These are phyloP conservation scores for Rhodophaea formosa DNA, from an alignment of 2,888 invertebrate genomes.

Conservation along the genomic window DNA sequence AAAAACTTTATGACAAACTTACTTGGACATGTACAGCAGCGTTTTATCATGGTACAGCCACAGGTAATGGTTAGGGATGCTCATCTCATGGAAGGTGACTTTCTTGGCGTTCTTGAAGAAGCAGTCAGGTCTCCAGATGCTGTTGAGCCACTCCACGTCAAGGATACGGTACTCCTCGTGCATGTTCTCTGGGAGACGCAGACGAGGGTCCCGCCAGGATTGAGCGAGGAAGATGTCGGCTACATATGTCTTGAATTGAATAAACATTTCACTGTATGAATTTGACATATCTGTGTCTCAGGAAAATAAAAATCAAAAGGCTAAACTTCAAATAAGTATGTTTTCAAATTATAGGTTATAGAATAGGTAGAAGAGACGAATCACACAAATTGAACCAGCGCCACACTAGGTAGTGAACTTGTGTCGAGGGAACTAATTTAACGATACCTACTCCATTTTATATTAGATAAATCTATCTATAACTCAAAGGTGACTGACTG, in stretches of 20 bases:
- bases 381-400: no score
- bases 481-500: no score
- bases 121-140: slow-evolving; percentile 95
- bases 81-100: slow-evolving; percentile 97
- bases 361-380: no score
- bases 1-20: slow-evolving; percentile 50
- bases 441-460: no score
- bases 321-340: no score
- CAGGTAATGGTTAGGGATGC: slow-evolving; percentile 95
- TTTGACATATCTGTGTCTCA: no score
- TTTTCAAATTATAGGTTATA: no score
- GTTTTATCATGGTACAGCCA: slow-evolving; percentile 96
- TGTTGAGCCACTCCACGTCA: slow-evolving; percentile 93
- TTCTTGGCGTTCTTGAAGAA: slow-evolving; percentile 97
- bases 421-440: no score
- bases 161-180: slow-evolving; percentile 94
- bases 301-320: no score
- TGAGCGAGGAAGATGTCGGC: slow-evolving; percentile 96
- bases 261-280: no score
- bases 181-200: slow-evolving; percentile 95
- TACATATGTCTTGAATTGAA: slow-evolving; percentile 89
- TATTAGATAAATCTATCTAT: no score
- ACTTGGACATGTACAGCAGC: slow-evolving; percentile 95
- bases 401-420: no score
- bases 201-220: slow-evolving; percentile 94